phyloP scores from a whole-genome alignment of 2,888 invertebrate genomes.

The Hyles lineata region DNA sequence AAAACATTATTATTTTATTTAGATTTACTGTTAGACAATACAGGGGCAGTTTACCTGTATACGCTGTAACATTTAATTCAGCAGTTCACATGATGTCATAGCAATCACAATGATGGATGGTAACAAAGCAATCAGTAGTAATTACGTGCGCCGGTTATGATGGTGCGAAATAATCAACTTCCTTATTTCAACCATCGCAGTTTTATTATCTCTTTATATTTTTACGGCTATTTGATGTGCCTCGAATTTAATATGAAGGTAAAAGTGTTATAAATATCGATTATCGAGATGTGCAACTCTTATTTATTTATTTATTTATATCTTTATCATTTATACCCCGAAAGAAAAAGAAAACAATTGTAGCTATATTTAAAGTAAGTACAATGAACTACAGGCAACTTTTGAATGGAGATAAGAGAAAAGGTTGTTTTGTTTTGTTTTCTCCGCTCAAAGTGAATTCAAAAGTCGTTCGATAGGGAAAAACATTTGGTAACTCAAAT shows the following conservation, averaged over 20 bases:
- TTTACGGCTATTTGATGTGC: too few species aligned
- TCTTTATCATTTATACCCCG: too few species aligned
- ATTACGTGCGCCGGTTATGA: constrained; percentile 15
- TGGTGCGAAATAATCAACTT: constrained; percentile 15
- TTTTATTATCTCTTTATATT: constrained; percentile 1
- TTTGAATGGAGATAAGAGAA: too few species aligned
- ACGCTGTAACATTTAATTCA: neutral
- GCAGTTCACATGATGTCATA: constrained; percentile 5
- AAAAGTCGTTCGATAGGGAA: too few species aligned
- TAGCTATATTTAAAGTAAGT: too few species aligned
- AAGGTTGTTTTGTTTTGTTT: too few species aligned
- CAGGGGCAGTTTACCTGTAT: neutral
- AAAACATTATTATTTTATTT: neutral
- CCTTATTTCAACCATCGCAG: neutral
- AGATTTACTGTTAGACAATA: neutral
- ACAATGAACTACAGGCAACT: too few species aligned
- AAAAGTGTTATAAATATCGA: neutral
- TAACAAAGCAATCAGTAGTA: constrained; percentile 27
- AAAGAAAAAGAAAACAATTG: too few species aligned
- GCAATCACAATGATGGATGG: constrained; percentile 27
- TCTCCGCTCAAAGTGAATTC: too few species aligned
- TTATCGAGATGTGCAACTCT: neutral
- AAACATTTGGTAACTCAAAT: too few species aligned
- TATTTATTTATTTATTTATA: too few species aligned
- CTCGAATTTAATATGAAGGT: neutral